Evolutionary conservation across 1,140 invertebrate genomes (phyloP).

Genomic region (Globodera ellingtonae): DNA sequence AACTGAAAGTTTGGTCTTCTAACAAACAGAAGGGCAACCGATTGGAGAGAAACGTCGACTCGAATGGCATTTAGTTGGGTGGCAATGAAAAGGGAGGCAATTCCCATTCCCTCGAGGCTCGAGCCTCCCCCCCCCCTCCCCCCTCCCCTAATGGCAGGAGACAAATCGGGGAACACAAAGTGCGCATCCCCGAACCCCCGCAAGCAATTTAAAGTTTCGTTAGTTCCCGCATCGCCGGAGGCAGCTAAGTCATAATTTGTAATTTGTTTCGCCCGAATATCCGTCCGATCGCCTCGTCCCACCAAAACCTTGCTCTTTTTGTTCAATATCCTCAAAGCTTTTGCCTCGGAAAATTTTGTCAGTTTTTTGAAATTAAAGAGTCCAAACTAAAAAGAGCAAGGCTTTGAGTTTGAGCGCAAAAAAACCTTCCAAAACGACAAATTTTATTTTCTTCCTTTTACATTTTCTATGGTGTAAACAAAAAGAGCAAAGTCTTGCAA

Average conservation of each 20-base stretch:
- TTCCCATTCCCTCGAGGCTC: too few species aligned
- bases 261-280: not conserved
- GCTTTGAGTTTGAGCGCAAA: conserved; percentile 14
- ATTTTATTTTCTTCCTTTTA: conserved; percentile 5
- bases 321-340: conserved; percentile 6
- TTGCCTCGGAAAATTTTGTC: conserved; percentile 22
- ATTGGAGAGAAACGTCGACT: conserved; percentile 2
- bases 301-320: conserved; percentile 36
- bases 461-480: not conserved
- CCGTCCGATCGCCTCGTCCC: not conserved
- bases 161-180: too few species aligned
- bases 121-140: too few species aligned
- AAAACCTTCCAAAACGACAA: not conserved
- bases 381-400: conserved; percentile 33
- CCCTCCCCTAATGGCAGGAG: too few species aligned
- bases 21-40: not conserved
- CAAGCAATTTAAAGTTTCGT: too few species aligned
- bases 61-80: not conserved
- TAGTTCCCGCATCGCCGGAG: too few species aligned
- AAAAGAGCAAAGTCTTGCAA: conserved; percentile 27
- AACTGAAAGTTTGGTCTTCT: conserved; percentile 18
- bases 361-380: conserved; percentile 32
- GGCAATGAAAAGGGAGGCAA: too few species aligned
- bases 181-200: too few species aligned
- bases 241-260: not conserved